Evolutionary conservation across 2,797 vertebrate genomes (phyloP).

Genomic region (Cossypha dichroa): DNA sequence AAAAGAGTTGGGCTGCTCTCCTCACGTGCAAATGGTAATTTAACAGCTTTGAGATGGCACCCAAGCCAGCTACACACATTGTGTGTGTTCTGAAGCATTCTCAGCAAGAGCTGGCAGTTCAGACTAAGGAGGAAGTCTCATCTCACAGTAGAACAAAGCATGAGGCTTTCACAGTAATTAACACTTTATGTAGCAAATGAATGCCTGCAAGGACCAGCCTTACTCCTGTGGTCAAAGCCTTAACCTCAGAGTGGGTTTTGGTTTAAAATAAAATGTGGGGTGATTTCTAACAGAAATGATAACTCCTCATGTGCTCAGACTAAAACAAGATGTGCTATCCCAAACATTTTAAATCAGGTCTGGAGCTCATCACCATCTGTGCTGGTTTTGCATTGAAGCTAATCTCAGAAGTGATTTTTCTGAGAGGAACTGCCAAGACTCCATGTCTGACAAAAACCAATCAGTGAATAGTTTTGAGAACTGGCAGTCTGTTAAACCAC

Average conservation of each 20-base stretch:
- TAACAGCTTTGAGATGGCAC: neutral
- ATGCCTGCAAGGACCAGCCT: neutral
- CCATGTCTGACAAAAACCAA: too few relatives aligned
- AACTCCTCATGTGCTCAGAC: neutral
- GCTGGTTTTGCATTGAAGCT: neutral
- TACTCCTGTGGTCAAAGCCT: neutral
- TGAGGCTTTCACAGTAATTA: neutral
- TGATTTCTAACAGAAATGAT: neutral
- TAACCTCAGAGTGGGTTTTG: neutral
- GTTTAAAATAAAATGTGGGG: neutral
- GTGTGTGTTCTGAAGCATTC: neutral
- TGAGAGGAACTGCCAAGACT: too few relatives aligned
- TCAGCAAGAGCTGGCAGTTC: neutral
- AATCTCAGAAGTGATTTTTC: too few relatives aligned
- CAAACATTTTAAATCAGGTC: neutral
- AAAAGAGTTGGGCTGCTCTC: neutral
- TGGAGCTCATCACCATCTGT: neutral
- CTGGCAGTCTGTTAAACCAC: too few relatives aligned
- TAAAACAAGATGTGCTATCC: neutral
- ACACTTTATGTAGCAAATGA: neutral
- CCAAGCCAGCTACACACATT: neutral
- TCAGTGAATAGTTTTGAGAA: too few relatives aligned
- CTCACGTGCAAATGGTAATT: rapidly evolving
- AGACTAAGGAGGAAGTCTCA: neutral
- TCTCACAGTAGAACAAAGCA: neutral